These are phyloP conservation scores for Megatriorchis doriae DNA, from an alignment of 2,113 vertebrate genomes.

Conservation along the genomic window DNA sequence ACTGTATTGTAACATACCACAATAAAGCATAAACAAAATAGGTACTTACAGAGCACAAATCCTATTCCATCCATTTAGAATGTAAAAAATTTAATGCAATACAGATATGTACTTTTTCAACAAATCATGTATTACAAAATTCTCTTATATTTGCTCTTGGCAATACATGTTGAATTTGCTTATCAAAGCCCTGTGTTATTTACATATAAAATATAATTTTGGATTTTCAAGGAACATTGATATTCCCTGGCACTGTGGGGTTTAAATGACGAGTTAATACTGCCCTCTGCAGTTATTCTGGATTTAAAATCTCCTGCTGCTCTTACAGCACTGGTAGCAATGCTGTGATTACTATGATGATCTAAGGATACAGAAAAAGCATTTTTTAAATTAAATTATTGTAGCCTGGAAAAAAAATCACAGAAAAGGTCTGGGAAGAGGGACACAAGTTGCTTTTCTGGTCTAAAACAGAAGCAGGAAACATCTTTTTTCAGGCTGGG, in stretches of 20 bases:
- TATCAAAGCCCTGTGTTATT: neutral
- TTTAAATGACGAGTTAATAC: neutral
- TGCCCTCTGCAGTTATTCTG: constrained; percentile 48
- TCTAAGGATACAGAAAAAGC: neutral
- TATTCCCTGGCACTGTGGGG: neutral
- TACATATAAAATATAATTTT: neutral
- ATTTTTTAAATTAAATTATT: neutral
- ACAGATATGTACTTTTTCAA: neutral
- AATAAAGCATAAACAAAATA: neutral
- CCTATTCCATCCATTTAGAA: neutral
- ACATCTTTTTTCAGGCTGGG: neutral
- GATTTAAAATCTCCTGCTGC: neutral
- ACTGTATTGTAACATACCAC: neutral
- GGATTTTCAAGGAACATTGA: neutral
- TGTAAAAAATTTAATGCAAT: neutral
- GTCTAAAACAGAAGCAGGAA: neutral
- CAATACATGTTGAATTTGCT: neutral
- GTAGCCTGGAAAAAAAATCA: rapidly evolving
- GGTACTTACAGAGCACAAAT: neutral
- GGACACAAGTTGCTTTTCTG: neutral
- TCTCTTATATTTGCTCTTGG: neutral
- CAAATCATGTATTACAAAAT: neutral
- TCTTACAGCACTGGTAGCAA: neutral
- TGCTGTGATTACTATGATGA: neutral
- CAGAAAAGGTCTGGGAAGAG: neutral